Conservation (phyloP, 2,797 vertebrate genomes). For the Pempheris klunzingeri region DNA sequence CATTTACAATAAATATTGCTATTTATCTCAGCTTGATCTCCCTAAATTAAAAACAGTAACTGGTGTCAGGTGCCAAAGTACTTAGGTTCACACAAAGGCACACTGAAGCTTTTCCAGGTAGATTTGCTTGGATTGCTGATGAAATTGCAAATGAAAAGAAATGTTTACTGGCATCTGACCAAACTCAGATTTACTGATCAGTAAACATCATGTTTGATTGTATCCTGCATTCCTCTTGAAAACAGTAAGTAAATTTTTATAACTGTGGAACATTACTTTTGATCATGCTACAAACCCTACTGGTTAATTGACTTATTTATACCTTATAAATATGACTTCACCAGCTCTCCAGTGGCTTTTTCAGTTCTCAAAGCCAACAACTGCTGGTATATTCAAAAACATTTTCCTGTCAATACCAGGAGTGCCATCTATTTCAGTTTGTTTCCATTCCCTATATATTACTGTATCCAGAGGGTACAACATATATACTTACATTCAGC, state of each 20-base stretch:
- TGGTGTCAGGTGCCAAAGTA: slow-evolving; percentile 17
- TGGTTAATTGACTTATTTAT: background rate
- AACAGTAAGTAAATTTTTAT: background rate
- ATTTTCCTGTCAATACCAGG: background rate
- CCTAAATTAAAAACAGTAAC: slow-evolving; percentile 2
- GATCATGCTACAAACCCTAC: background rate
- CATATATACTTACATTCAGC: background rate
- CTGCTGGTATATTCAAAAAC: background rate
- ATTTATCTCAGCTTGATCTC: slow-evolving; percentile 17
- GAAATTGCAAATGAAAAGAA: slow-evolving; percentile 21
- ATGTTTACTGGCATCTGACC: slow-evolving; percentile 15
- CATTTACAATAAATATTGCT: background rate
- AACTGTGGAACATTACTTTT: background rate
- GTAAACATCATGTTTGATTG: slow-evolving; percentile 11
- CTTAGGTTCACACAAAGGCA: slow-evolving; percentile 16
- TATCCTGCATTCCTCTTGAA: slow-evolving; percentile 1
- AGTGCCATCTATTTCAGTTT: background rate
- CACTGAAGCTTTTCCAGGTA: slow-evolving; percentile 3
- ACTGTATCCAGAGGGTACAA: background rate
- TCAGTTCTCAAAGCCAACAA: background rate
- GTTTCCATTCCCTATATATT: background rate
- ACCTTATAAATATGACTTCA: background rate
- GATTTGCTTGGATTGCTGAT: slow-evolving; percentile 25
- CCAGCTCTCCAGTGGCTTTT: background rate
- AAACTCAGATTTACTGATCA: slow-evolving; percentile 26